Percentiles rank a stretch among this genome's conserved stretches.
Evolutionary conservation across 2,113 vertebrate species (phyloP).

Genomic region (Turdus rufiventris): DNA sequence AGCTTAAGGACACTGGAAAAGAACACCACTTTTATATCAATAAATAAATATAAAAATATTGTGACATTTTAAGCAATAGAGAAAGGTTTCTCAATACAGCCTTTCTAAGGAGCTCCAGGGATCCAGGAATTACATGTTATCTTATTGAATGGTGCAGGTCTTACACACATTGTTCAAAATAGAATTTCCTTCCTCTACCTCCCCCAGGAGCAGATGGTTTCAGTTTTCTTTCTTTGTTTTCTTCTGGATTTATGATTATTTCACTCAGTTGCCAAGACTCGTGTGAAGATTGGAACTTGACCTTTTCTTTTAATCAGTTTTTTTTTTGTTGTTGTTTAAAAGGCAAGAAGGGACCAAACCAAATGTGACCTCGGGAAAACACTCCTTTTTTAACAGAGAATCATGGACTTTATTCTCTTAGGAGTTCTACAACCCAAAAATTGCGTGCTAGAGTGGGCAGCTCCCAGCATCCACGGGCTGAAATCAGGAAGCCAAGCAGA

Average conservation of each 20-base stretch:
- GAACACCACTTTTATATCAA: background rate
- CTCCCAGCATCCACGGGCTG: background rate
- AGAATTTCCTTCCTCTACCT: background rate
- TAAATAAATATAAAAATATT: background rate
- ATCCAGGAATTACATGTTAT: background rate
- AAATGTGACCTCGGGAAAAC: background rate
- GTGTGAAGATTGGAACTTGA: background rate
- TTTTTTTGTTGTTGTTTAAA: background rate
- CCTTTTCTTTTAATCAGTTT: background rate
- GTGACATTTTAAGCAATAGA: constrained; percentile 15
- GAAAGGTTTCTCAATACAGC: background rate
- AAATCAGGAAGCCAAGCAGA: background rate
- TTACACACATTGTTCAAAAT: background rate
- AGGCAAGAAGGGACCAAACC: background rate
- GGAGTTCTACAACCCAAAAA: background rate
- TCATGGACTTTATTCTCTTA: background rate
- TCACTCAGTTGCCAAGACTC: background rate
- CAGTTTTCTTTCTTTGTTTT: constrained; percentile 9
- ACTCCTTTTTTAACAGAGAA: background rate
- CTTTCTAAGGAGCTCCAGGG: constrained; percentile 10
- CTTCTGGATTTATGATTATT: background rate
- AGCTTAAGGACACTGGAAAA: background rate
- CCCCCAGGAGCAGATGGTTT: background rate
- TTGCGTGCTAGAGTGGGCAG: accelerated
- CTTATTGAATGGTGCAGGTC: background rate